A percentile compares a stretch with the other conserved stretches of the same genome.
phyloP scores from a whole-genome alignment of 2,797 vertebrate genomes.

The Crocodylus rhombifer region DNA sequence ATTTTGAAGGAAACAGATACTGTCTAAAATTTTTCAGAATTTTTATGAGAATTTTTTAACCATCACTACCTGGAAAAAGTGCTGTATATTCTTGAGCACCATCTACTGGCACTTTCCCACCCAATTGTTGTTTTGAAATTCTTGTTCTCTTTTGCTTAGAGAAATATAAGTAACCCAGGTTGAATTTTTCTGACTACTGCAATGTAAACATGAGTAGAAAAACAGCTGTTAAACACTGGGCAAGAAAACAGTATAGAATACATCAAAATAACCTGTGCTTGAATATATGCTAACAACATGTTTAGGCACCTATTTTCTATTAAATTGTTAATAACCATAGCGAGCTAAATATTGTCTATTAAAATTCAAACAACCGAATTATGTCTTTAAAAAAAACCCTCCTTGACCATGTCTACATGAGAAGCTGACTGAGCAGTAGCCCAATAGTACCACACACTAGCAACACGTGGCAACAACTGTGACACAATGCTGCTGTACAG shows the following conservation, averaged over 20 bases:
- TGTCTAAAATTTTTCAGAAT: neutral
- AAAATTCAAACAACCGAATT: neutral
- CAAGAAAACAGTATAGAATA: neutral
- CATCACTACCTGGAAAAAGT: neutral
- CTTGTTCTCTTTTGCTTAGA: neutral
- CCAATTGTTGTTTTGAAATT: neutral
- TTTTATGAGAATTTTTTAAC: slow-evolving; percentile 14
- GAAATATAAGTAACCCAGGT: neutral
- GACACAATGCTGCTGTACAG: too few species aligned
- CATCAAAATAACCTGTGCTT: neutral
- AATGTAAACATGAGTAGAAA: neutral
- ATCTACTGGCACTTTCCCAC: slow-evolving; percentile 56
- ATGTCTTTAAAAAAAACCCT: too few species aligned
- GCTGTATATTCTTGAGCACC: slow-evolving; percentile 62
- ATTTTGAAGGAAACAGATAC: neutral
- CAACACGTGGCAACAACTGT: too few species aligned
- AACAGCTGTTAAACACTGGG: neutral
- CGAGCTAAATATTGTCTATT: neutral
- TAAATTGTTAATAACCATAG: neutral
- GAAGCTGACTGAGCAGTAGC: too few species aligned
- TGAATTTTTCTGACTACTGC: neutral
- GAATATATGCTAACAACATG: neutral
- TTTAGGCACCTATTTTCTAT: neutral
- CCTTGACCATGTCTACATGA: too few species aligned
- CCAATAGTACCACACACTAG: too few species aligned